Conservation (phyloP, 1,140 invertebrate species). For the Drosophila triauraria region DNA sequence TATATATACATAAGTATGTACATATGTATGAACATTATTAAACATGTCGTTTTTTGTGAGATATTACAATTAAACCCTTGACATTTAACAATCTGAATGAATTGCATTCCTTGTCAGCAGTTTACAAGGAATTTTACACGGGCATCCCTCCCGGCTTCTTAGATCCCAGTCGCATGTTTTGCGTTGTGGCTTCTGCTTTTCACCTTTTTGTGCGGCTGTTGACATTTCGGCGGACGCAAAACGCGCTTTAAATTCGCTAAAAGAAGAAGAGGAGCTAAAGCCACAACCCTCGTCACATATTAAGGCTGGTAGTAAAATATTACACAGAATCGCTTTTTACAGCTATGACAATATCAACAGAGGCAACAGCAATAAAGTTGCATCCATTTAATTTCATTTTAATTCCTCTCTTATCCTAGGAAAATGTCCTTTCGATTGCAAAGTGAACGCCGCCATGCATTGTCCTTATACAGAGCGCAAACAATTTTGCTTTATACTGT, state of each 20-base stretch:
- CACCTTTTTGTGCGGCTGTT: too few species aligned
- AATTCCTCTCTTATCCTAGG: conserved; percentile 59
- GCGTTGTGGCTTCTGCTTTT: too few species aligned
- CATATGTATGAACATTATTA: too few species aligned
- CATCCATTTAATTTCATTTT: conserved; percentile 80
- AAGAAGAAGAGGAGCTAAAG: conserved; percentile 18
- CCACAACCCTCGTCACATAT: background rate
- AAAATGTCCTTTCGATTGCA: conserved; percentile 28
- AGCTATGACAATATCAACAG: conserved; percentile 71
- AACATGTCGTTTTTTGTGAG: too few species aligned
- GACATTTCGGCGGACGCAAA: background rate
- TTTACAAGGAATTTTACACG: too few species aligned
- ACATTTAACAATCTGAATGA: too few species aligned
- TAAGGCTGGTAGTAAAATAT: conserved; percentile 65
- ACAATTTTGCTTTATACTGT: conserved; percentile 67
- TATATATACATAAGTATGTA: background rate
- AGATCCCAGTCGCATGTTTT: too few species aligned
- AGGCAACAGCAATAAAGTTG: conserved; percentile 43
- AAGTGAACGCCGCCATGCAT: conserved; percentile 10
- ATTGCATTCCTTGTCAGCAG: too few species aligned
- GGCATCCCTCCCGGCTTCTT: too few species aligned
- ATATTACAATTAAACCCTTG: too few species aligned
- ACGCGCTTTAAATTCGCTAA: conserved; percentile 59
- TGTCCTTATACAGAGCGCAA: conserved; percentile 60
- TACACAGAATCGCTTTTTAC: conserved; percentile 60